Evolutionary conservation across 2,797 vertebrate species (phyloP).

Genomic region (Semotilus atromaculatus): DNA sequence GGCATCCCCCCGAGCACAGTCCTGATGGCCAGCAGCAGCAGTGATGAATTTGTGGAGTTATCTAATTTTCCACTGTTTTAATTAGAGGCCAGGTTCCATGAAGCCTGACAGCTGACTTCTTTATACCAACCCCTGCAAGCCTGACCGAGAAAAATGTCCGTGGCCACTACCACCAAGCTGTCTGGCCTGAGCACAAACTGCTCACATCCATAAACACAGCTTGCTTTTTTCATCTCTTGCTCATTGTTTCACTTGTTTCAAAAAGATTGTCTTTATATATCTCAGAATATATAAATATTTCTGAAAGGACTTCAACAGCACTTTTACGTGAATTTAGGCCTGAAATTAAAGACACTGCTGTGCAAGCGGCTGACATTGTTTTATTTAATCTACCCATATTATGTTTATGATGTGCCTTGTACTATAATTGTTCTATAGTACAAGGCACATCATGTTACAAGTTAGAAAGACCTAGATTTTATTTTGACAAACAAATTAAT

Average conservation of each 20-base stretch:
- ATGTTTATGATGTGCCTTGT: not conserved
- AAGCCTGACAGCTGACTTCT: conserved; percentile 94
- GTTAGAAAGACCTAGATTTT: not conserved
- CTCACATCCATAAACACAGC: conserved; percentile 82
- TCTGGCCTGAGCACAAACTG: conserved; percentile 81
- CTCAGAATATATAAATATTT: conserved; percentile 58
- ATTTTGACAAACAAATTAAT: not conserved
- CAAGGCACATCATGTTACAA: not conserved
- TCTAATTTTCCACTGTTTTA: conserved; percentile 99
- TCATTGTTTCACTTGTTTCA: conserved; percentile 63
- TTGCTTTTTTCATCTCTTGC: conserved; percentile 69
- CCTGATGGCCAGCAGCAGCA: conserved; percentile 90
- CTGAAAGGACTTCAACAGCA: not conserved
- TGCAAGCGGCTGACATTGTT: not conserved
- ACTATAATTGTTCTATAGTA: too few species aligned
- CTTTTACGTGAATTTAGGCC: not conserved
- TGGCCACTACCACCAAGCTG: conserved; percentile 84
- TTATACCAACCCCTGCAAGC: conserved; percentile 89
- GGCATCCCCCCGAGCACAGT: conserved; percentile 82
- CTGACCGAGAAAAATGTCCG: conserved; percentile 97
- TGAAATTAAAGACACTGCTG: not conserved
- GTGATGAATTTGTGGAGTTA: conserved; percentile 98
- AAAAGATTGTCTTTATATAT: conserved; percentile 65
- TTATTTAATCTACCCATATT: not conserved
- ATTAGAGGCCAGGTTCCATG: conserved; percentile 94